Conservation (phyloP, 2,113 vertebrate genomes). For the Panurus biarmicus region DNA sequence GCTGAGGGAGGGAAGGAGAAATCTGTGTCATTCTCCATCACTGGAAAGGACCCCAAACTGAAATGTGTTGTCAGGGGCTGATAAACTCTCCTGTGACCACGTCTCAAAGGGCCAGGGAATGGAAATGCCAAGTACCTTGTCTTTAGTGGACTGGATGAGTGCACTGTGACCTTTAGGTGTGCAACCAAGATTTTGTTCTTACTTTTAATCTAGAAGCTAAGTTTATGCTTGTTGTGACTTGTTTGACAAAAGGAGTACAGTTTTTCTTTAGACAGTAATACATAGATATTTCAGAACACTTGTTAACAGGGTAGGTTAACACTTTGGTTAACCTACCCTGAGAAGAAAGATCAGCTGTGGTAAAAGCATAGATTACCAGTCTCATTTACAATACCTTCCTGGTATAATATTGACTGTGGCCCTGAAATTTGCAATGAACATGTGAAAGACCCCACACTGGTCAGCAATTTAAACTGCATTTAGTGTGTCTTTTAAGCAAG, state of each 20-base stretch:
- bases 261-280: background rate
- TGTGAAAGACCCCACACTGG: background rate
- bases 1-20: background rate
- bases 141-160: background rate
- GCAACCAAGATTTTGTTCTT: background rate
- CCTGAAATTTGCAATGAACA: background rate
- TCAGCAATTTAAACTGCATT: background rate
- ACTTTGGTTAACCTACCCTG: background rate
- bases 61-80: fast-evolving
- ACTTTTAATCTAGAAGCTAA: background rate
- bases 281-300: background rate
- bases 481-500: background rate
- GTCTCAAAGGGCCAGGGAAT: background rate
- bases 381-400: background rate
- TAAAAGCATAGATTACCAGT: background rate
- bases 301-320: too few species aligned
- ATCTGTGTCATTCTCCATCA: background rate
- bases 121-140: background rate
- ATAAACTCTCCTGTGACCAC: background rate
- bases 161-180: fast-evolving
- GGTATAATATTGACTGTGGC: background rate
- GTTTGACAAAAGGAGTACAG: background rate
- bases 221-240: background rate
- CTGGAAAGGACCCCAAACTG: background rate
- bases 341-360: background rate